Evolutionary conservation across 2,113 vertebrate genomes (phyloP).

Genomic region (Alces alces): DNA sequence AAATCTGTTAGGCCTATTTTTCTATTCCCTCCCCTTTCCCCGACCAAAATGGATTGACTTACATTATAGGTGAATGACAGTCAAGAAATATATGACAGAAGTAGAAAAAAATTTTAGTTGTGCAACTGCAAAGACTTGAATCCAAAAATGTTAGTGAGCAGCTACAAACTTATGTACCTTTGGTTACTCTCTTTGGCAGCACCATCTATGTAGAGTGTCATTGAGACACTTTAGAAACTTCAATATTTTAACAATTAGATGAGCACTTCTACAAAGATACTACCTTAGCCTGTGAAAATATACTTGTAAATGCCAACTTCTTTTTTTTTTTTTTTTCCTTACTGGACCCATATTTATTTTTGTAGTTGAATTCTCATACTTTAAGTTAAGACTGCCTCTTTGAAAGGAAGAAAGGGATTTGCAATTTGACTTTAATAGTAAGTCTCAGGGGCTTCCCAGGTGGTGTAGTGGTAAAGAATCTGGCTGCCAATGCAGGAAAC

Average conservation of each 20-base stretch:
- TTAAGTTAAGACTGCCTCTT: neutral
- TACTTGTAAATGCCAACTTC: neutral
- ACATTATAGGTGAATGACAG: slow-evolving; percentile 18
- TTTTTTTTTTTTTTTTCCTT: neutral
- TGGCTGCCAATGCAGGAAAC: neutral
- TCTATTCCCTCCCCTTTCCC: neutral
- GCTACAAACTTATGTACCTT: neutral
- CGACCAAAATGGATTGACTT: neutral
- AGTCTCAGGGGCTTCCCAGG: neutral
- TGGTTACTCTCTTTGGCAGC: neutral
- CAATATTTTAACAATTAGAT: neutral
- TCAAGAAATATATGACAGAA: neutral
- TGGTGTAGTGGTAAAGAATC: neutral
- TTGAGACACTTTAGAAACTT: neutral
- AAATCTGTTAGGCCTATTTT: neutral
- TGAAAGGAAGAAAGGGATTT: neutral
- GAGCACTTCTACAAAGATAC: neutral
- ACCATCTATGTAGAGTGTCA: neutral
- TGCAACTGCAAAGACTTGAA: neutral
- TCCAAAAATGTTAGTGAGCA: neutral
- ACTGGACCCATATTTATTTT: neutral
- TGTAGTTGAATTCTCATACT: neutral
- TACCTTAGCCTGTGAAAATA: neutral
- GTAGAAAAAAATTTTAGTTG: neutral
- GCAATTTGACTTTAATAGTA: neutral